Evolutionary conservation across 2,113 vertebrate genomes (phyloP), one percentile per base, ranked within the genome.

Genomic region (Brachypodius melanocephalos): DNA sequence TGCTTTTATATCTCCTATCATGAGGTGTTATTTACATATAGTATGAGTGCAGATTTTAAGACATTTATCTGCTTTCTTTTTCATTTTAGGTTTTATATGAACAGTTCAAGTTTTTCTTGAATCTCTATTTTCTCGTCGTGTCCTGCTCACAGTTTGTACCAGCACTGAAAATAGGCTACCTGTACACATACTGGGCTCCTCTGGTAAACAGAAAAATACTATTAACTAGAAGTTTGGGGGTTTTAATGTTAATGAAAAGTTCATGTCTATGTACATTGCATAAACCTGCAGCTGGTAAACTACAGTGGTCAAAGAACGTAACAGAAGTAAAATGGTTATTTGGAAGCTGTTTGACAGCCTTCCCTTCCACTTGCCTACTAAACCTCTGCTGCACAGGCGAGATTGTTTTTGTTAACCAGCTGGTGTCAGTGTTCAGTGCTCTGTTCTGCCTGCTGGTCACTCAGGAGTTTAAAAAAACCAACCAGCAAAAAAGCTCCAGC

Each of bases 21-120:
- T 29, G 18, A 88, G 55, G n/a, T 45, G 4, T 57, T 49, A 32
- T 85, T 79, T 46, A 19, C 58, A 6, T 86, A 14, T 17, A 5
- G 72, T 58, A 10, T n/a, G 26, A 8, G 21, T 59, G 31, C 54
- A 63, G 38, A 72, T 72, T 71, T 75, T 75, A 94, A 90, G 31
- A 46, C 54, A 65, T 88, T 97, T 96, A 87, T 88, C 74, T 90
- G 17, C 92, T 93, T 95, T 87, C 91, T 78, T 71, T 89, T 96
- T 79, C 45, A 74, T 98, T 98, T 96, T 98, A 99, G 99, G 99
- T 99, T 98, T 98, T 99, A 69, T 99, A 99, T 97, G 99, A 99
- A 97, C 99, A 99, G 95, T 99, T 99, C 98, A 99, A 99, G 98
- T 99, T 99, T 98, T 99, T 99, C 98, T 98, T 99, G 98, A 99